phyloP scores from a whole-genome alignment of 2,797 vertebrate genomes.

The Rhinoraja longicauda region DNA sequence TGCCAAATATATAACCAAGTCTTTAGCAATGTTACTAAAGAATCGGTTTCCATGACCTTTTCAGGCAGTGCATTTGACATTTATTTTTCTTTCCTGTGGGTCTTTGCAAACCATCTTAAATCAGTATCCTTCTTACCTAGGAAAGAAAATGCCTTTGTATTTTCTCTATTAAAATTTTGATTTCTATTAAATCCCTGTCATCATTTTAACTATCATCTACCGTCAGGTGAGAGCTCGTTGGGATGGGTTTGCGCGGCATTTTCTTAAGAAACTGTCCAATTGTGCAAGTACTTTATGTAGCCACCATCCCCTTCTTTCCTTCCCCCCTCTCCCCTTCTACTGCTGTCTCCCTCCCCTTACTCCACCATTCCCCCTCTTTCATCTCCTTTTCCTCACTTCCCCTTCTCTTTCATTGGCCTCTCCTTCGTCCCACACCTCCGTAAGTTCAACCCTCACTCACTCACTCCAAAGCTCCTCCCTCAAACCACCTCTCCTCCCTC shows the following conservation, averaged over 20 bases:
- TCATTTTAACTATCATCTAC: not conserved
- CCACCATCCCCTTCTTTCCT: not conserved
- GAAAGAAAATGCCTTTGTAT: not conserved
- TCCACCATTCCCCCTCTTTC: no score
- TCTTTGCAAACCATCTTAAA: not conserved
- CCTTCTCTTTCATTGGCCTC: no score
- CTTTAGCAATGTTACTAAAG: not conserved
- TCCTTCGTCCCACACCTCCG: no score
- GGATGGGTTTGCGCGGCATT: no score
- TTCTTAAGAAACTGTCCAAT: not conserved
- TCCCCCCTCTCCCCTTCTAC: not conserved
- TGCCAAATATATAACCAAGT: not conserved
- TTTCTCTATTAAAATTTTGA: not conserved
- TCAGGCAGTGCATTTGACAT: not conserved
- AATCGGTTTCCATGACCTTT: not conserved
- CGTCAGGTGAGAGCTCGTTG: no score
- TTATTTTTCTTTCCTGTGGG: not conserved
- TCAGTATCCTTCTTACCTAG: not conserved
- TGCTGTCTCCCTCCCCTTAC: no score
- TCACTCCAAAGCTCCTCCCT: no score
- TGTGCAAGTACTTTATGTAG: no score
- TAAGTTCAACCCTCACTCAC: no score
- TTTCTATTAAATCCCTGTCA: not conserved
- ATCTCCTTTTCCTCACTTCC: no score
- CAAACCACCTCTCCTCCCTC: no score